phyloP scores from a whole-genome alignment of 1,140 invertebrate species.

The Tachypleus tridentatus region DNA sequence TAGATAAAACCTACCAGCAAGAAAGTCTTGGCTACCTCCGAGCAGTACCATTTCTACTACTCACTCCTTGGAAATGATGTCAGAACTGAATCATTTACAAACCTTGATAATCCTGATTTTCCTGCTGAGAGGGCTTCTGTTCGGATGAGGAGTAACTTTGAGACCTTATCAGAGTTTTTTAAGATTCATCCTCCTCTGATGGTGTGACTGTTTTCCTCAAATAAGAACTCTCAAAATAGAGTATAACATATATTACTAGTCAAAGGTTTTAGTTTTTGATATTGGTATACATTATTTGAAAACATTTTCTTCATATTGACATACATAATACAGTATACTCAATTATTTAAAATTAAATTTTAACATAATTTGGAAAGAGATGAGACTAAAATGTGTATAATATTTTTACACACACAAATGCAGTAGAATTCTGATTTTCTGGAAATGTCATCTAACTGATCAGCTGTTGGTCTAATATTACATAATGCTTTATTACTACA shows the following conservation, averaged over 20 bases:
- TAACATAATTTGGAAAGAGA: no score
- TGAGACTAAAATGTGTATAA: no score
- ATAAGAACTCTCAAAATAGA: background rate
- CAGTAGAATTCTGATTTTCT: no score
- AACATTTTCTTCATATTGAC: no score
- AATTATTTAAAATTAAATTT: no score
- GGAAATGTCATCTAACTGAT: no score
- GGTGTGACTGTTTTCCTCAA: constrained; percentile 4
- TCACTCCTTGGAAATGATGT: constrained; percentile 39
- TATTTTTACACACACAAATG: no score
- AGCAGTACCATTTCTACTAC: constrained; percentile 38
- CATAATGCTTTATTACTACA: no score
- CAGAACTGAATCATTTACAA: constrained; percentile 35
- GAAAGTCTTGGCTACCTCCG: constrained; percentile 10
- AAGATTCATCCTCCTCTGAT: constrained; percentile 33
- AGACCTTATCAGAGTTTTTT: constrained; percentile 34
- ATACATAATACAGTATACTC: no score
- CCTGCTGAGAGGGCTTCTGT: constrained; percentile 37
- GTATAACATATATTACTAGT: background rate
- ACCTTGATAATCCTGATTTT: constrained; percentile 35
- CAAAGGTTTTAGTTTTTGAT: no score
- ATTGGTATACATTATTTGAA: no score
- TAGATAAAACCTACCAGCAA: constrained; percentile 2
- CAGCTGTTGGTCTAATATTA: no score
- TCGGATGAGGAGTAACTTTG: constrained; percentile 31